Percentiles rank a stretch among this genome's conserved stretches.
Conservation (phyloP, 2,888 invertebrate genomes). For the Drepanosiphum platanoidis region DNA sequence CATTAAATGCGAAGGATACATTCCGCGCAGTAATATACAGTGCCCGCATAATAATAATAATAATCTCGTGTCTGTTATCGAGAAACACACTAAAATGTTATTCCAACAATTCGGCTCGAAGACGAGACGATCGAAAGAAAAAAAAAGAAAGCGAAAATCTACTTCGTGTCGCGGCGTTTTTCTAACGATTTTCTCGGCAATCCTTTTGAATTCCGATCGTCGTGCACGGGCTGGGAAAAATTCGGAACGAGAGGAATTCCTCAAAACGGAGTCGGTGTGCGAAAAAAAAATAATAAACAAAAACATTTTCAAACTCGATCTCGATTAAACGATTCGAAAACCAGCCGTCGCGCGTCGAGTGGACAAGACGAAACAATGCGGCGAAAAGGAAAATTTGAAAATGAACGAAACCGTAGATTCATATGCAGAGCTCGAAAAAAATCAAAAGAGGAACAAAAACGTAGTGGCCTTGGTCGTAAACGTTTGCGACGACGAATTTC, state of each 20-base stretch:
- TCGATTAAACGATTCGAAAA: conserved; percentile 23
- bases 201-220: conserved; percentile 36
- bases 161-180: neutral
- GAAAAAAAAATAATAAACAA: conserved; percentile 28
- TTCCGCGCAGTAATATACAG: neutral
- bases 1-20: neutral
- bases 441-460: too few species aligned
- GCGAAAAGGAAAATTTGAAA: too few species aligned
- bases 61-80: neutral
- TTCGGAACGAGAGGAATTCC: conserved; percentile 29
- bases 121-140: neutral
- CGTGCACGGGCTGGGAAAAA: neutral
- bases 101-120: neutral
- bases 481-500: too few species aligned
- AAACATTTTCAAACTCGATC: conserved; percentile 33
- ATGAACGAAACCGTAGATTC: too few species aligned
- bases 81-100: neutral
- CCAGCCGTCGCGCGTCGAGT: neutral
- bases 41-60: too few species aligned
- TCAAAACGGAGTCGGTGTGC: too few species aligned
- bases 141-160: neutral
- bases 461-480: too few species aligned
- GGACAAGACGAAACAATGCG: conserved; percentile 3
- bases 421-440: too few species aligned
- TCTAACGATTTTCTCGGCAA: neutral